Conservation (phyloP, 2,888 invertebrate genomes). For the Callosobruchus maculatus region DNA sequence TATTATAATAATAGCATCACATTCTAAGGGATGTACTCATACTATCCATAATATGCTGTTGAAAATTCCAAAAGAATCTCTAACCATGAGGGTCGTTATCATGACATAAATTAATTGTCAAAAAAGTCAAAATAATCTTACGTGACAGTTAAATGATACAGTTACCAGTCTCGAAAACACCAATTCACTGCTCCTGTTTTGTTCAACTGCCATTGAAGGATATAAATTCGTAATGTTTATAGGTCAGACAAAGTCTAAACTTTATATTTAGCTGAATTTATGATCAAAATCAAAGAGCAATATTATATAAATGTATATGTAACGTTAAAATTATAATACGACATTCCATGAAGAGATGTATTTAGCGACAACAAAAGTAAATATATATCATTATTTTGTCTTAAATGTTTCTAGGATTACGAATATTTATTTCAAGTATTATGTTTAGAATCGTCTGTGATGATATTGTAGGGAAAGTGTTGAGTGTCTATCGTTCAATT, state of each 20-base stretch:
- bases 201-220: background rate
- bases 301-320: background rate
- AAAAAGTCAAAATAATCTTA: no score
- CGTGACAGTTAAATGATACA: no score
- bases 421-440: background rate
- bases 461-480: background rate
- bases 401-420: background rate
- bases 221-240: background rate
- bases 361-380: background rate
- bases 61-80: no score
- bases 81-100: no score
- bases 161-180: no score
- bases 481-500: background rate
- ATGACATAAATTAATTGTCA: no score
- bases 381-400: background rate
- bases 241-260: background rate
- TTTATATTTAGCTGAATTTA: background rate
- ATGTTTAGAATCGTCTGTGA: background rate
- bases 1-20: no score
- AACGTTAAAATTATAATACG: background rate
- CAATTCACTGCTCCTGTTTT: background rate
- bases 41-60: no score
- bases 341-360: background rate
- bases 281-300: background rate
- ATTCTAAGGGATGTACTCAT: no score